Conservation (phyloP, 2,797 vertebrate species). For the Adelosebastes latens region DNA sequence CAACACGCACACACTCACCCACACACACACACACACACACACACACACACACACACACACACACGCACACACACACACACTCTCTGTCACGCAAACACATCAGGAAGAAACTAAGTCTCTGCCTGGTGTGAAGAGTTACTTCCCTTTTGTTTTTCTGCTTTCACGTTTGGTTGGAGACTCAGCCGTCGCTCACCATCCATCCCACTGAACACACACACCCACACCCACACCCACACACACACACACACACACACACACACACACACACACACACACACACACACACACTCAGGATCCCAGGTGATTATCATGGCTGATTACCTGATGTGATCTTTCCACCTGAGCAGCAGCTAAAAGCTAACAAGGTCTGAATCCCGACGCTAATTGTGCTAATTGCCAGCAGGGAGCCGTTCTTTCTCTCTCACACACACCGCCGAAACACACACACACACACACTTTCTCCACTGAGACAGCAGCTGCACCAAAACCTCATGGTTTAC, state of each 20-base stretch:
- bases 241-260: background rate
- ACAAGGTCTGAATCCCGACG: constrained; percentile 63
- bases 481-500: background rate
- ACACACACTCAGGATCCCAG: constrained; percentile 10
- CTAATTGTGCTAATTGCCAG: constrained; percentile 73
- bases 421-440: background rate
- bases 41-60: background rate
- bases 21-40: background rate
- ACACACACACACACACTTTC: background rate
- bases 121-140: constrained; percentile 17
- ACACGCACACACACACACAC: background rate
- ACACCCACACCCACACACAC: background rate
- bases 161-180: constrained; percentile 10
- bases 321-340: constrained; percentile 81
- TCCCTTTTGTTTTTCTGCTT: constrained; percentile 3
- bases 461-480: background rate
- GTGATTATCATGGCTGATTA: constrained; percentile 76
- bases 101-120: background rate
- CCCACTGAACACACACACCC: background rate
- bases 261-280: constrained; percentile 10
- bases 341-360: constrained; percentile 72
- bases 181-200: background rate
- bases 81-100: background rate
- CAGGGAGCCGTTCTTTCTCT: constrained; percentile 30
- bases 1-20: background rate